Evolutionary conservation across 1,140 invertebrate genomes (phyloP), one percentile per base, ranked within the genome.

Genomic region (Dreissena rostriformis): DNA sequence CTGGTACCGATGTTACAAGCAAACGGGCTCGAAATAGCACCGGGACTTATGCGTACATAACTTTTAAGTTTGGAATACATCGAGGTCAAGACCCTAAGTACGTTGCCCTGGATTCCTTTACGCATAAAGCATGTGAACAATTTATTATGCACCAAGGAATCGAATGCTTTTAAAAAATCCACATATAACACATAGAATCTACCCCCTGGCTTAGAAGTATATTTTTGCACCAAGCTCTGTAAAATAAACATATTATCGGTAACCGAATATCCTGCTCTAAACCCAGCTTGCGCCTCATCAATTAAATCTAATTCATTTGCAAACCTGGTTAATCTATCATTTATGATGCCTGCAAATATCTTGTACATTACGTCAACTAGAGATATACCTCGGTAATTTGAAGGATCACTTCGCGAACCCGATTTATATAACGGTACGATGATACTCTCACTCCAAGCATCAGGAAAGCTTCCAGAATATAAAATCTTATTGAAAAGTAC

Each of bases 61-160:
- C 28, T 24, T n/a, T 49, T n/a, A 49, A n/a, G 51, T 39, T 73
- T 73, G 12, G 71, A 73, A 52, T 73, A 73, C 71, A 73, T 73
- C 11, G 71, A 73, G n/a, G n/a, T 73, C 26, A 73, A 19, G 1
- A 73, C 71, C 51, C 8, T 49, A 24, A 76, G 14, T 22, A 63
- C 26, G 22, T 76, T 63, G 8, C 73, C 73, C 17, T 53, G 12
- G 22, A 76, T 53, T 22, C 53, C 2, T 11, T 52, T 76, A 28
- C 26, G 28, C 10, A 22, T 17, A 55, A 76, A 63, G 15, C 19
- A 17, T 17, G 24, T n/a, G 26, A 76, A 26, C 12, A 24, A 26
- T 75, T 73, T 55, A 52, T 17, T 22, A 39, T 61, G 73, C 24
- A 61, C 19, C 28, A 76, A 6, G 22, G 10, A 26, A 63, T 63